Evolutionary conservation across 2,888 invertebrate species (phyloP).

Genomic region (Drosophila antonietae): DNA sequence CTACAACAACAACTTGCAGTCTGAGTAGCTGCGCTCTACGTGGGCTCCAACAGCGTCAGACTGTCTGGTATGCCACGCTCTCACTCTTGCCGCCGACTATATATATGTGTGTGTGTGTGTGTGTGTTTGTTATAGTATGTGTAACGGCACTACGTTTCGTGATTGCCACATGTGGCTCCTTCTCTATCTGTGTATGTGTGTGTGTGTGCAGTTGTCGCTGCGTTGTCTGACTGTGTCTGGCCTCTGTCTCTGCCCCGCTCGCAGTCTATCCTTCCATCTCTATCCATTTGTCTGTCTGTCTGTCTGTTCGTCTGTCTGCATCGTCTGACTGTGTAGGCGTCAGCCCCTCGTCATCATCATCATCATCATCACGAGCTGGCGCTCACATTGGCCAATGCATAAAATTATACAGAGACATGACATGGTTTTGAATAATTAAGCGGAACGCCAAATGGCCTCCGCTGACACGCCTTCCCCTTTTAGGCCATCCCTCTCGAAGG

Average conservation of each 20-base stretch:
- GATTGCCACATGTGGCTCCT: slow-evolving; percentile 77
- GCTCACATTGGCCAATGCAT: slow-evolving; percentile 81
- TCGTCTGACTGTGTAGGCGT: slow-evolving; percentile 57
- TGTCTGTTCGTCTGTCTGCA: slow-evolving; percentile 14
- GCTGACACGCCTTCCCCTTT: slow-evolving; percentile 12
- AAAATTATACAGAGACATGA: slow-evolving; percentile 83
- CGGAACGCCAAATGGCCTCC: slow-evolving; percentile 64
- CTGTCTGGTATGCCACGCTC: slow-evolving; percentile 82
- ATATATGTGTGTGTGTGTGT: slow-evolving; percentile 19
- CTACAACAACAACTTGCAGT: slow-evolving; percentile 44
- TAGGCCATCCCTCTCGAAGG: neutral
- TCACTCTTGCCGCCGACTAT: slow-evolving; percentile 46
- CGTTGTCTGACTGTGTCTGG: slow-evolving; percentile 57
- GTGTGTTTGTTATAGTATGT: slow-evolving; percentile 35
- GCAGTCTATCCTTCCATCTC: slow-evolving; percentile 23
- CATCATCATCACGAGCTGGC: slow-evolving; percentile 46
- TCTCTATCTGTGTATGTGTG: slow-evolving; percentile 30
- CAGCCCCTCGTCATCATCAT: slow-evolving; percentile 46
- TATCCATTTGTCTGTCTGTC: slow-evolving; percentile 9
- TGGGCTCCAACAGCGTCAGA: slow-evolving; percentile 85
- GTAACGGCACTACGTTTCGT: slow-evolving; percentile 69
- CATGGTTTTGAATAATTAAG: slow-evolving; percentile 84
- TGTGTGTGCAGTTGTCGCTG: slow-evolving; percentile 52
- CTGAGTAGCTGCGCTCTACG: slow-evolving; percentile 69
- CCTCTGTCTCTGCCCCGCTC: slow-evolving; percentile 30